phyloP scores from a whole-genome alignment of 2,113 vertebrate species.

The Scopus umbretta region DNA sequence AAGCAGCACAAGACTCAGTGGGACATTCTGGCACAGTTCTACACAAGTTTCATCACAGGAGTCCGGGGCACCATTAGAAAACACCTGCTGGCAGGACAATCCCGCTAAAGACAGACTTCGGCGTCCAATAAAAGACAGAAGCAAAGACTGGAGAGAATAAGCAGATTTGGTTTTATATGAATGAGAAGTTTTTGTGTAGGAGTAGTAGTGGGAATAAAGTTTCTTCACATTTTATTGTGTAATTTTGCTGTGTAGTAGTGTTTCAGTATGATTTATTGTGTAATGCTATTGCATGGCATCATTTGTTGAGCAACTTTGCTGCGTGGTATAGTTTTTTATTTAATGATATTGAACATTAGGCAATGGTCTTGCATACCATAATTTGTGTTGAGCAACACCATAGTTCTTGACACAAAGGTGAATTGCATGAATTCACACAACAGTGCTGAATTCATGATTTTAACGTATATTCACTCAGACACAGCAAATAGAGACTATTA shows the following conservation, averaged over 20 bases:
- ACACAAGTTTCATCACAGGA: background rate
- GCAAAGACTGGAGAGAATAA: background rate
- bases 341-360: conserved; percentile 58
- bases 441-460: background rate
- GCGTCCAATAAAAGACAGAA: background rate
- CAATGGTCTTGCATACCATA: conserved; percentile 48
- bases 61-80: background rate
- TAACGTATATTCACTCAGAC: background rate
- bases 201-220: conserved; percentile 50
- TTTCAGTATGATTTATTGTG: conserved; percentile 54
- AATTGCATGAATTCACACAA: background rate
- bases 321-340: conserved; percentile 56
- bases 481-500: background rate
- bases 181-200: conserved; percentile 35
- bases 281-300: conserved; percentile 46
- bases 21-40: background rate
- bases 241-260: conserved; percentile 58
- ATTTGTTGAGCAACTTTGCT: conserved; percentile 59
- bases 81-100: background rate
- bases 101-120: background rate
- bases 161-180: background rate
- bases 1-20: background rate
- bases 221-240: conserved; percentile 67
- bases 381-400: conserved; percentile 51
- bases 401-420: background rate